Base-by-base conservation (phyloP, 2,888 invertebrate species). In the Andrena haemorrhoa region DNA sequence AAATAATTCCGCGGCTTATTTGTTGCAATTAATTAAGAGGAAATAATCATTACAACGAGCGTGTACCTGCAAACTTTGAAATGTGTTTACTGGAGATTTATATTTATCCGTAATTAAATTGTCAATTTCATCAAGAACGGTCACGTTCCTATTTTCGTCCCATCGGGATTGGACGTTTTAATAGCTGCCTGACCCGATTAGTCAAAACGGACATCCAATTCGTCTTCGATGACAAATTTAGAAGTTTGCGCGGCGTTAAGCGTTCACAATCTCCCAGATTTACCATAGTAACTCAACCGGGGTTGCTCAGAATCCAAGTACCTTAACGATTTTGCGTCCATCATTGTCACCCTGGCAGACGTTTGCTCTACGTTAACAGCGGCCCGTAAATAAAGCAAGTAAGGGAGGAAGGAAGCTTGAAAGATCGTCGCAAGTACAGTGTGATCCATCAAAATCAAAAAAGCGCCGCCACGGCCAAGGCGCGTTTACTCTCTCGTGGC, bases 391-490 rank as follows among this genome's bases (percentile, higher is more conserved):
- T 68, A 80, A 80, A 75, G 60, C 69, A 35, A 41, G 53, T 60
- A 70, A 12, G 35, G 33, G 66, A 68, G 76, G 35, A 60, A 68
- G 35, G 63, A 63, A 58, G 70, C 65, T 61, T 33, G 73, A 73
- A 65, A 75, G 82, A 79, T 71, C 75, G 77, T 78, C 41, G 70
- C 68, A 61, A 73, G 78, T 51, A 65, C 74, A 72, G 75, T 33
- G 79, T 85, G 83, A 90, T 90, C 87, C 88, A 89, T 90, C 89
- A 90, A 89, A 89, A 90, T 90, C 84, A 89, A 86, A 86, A 85
- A 83, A 76, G 75, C 79, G 58, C 80, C 75, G 53, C 79, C 72
- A 33, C 68, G 35, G 74, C 70, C 71, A 58, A 77, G 73, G 61
- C 53, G 75, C 85, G 75, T 88, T 86, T 82, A 82, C 84, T 77